phyloP scores from a whole-genome alignment of 1,140 invertebrate species.

The Neodiprion lecontei region DNA sequence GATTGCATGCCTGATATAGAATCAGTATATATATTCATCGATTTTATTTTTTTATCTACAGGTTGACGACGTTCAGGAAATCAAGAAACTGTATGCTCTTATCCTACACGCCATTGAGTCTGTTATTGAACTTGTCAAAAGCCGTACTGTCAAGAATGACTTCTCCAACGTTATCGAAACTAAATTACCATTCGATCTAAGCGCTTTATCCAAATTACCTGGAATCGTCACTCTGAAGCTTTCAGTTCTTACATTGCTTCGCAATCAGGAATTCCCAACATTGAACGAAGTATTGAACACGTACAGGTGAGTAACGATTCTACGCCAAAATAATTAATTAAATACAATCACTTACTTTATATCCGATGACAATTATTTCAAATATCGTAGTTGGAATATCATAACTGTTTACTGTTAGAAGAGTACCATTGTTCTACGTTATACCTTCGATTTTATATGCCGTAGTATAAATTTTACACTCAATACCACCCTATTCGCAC shows the following conservation, averaged over 20 bases:
- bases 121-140: conserved; percentile 47
- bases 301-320: conserved; percentile 59
- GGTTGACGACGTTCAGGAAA: conserved; percentile 63
- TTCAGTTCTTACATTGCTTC: conserved; percentile 67
- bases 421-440: conserved; percentile 9
- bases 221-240: conserved; percentile 58
- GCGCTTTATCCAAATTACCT: conserved; percentile 57
- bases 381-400: not conserved
- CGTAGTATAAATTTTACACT: not conserved
- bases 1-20: not conserved
- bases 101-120: conserved; percentile 59
- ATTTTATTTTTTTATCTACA: conserved; percentile 32
- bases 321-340: conserved; percentile 17
- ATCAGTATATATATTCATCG: not conserved
- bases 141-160: conserved; percentile 36
- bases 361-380: not conserved
- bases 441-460: too few species aligned
- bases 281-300: conserved; percentile 58
- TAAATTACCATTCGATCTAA: conserved; percentile 50
- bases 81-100: conserved; percentile 64
- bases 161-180: conserved; percentile 39
- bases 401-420: not conserved
- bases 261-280: conserved; percentile 65
- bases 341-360: not conserved
- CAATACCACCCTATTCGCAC: not conserved